Conservation (phyloP, 2,888 invertebrate genomes). For the Plebejus argus region DNA sequence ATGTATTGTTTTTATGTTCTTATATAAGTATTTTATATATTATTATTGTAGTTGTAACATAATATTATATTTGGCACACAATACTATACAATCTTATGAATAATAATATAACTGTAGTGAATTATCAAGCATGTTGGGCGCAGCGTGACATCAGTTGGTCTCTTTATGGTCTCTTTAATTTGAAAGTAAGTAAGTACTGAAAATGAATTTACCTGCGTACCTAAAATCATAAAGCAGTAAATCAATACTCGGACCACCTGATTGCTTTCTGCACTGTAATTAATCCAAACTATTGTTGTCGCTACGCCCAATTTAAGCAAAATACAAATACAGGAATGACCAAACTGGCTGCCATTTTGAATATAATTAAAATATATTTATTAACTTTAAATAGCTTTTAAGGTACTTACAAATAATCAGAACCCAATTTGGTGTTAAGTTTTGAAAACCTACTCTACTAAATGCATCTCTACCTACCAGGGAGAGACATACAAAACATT, state of each 20-base stretch:
- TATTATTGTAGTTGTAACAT: conserved; percentile 14
- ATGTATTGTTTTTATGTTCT: background rate
- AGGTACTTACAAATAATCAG: conserved; percentile 15
- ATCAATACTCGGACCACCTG: background rate
- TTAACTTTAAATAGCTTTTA: conserved; percentile 50
- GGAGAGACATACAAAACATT: background rate
- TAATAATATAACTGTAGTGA: conserved; percentile 3
- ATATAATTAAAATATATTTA: background rate
- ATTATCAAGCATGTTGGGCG: background rate
- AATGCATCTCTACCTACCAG: conserved; percentile 8
- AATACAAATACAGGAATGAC: conserved; percentile 36
- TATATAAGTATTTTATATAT: conserved; percentile 5
- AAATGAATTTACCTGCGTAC: background rate
- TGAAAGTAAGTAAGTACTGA: background rate
- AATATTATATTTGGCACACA: conserved; percentile 31
- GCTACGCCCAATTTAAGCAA: background rate
- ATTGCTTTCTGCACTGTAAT: background rate
- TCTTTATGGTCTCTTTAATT: background rate
- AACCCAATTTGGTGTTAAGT: conserved; percentile 22
- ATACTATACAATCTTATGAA: conserved; percentile 22
- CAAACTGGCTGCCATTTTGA: conserved; percentile 45
- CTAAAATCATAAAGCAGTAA: background rate
- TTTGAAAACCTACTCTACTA: conserved; percentile 15
- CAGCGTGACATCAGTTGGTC: background rate
- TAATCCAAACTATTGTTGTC: background rate